phyloP scores from a whole-genome alignment of 2,888 invertebrate genomes.

The Crioceris asparagi region DNA sequence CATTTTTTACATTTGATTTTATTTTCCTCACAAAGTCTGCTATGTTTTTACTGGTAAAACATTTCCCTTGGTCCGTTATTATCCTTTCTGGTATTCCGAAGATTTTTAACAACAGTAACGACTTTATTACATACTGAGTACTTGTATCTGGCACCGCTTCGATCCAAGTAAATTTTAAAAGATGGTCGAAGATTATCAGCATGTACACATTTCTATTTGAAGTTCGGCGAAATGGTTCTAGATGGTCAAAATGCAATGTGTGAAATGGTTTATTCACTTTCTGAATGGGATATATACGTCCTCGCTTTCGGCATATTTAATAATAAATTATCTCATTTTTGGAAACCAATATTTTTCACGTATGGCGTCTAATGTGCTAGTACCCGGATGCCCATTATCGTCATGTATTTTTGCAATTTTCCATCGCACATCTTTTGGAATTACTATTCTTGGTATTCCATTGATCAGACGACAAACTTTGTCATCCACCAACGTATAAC shows the following conservation, averaged over 20 bases:
- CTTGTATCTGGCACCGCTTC: conserved; percentile 1
- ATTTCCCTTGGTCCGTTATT: conserved; percentile 1
- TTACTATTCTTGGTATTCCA: no score
- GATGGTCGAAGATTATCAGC: no score
- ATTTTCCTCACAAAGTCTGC: background rate
- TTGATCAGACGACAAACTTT: background rate
- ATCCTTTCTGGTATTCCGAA: background rate
- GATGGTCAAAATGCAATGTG: background rate
- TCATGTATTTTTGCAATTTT: no score
- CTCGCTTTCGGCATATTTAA: no score
- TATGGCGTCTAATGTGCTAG: no score
- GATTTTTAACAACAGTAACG: conserved; percentile 2
- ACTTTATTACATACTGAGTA: background rate
- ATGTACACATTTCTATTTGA: background rate
- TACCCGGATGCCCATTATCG: no score
- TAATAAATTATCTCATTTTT: no score
- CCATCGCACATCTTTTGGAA: no score
- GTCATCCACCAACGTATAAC: background rate
- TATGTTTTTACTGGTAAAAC: background rate
- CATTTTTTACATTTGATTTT: no score
- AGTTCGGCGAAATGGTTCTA: no score
- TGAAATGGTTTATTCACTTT: background rate
- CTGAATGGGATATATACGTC: background rate
- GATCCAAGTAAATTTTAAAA: no score
- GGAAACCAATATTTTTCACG: no score